Percentiles rank a stretch among this genome's conserved stretches.
Evolutionary conservation across 1,140 invertebrate genomes (phyloP).

Genomic region (Stegodyphus dumicola): DNA sequence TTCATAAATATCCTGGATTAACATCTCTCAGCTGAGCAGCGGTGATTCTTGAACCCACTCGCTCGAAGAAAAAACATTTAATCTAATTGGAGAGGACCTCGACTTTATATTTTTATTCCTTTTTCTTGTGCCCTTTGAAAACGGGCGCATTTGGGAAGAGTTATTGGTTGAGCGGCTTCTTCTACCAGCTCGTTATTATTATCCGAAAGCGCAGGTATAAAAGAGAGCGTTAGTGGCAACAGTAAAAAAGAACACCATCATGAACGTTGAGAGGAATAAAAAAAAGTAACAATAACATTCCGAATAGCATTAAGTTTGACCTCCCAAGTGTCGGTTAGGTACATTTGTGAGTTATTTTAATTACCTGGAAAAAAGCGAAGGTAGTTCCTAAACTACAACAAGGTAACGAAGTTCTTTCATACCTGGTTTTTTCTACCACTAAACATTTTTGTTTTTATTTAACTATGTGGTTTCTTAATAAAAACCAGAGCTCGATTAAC

Average conservation of each 20-base stretch:
- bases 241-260: slow-evolving; percentile 17
- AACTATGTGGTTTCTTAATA: background rate
- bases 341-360: slow-evolving; percentile 51
- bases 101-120: slow-evolving; percentile 42
- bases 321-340: slow-evolving; percentile 46
- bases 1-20: slow-evolving; percentile 57
- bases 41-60: slow-evolving; percentile 27
- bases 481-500: background rate
- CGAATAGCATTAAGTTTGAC: slow-evolving; percentile 31
- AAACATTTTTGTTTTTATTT: background rate
- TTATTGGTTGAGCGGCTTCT: slow-evolving; percentile 52
- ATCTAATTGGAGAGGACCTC: slow-evolving; percentile 42
- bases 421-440: background rate
- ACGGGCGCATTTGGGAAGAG: slow-evolving; percentile 45
- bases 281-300: background rate
- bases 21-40: slow-evolving; percentile 35
- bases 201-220: slow-evolving; percentile 31
- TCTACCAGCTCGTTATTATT: slow-evolving; percentile 56
- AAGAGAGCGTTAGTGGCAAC: slow-evolving; percentile 34
- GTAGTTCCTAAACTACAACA: background rate
- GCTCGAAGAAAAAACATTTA: slow-evolving; percentile 35
- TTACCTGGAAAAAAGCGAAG: slow-evolving; percentile 13
- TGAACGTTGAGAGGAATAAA: slow-evolving; percentile 11
- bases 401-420: background rate
- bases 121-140: slow-evolving; percentile 41